phyloP scores from a whole-genome alignment of 1,140 invertebrate genomes.

The Pseudoatta argentina region DNA sequence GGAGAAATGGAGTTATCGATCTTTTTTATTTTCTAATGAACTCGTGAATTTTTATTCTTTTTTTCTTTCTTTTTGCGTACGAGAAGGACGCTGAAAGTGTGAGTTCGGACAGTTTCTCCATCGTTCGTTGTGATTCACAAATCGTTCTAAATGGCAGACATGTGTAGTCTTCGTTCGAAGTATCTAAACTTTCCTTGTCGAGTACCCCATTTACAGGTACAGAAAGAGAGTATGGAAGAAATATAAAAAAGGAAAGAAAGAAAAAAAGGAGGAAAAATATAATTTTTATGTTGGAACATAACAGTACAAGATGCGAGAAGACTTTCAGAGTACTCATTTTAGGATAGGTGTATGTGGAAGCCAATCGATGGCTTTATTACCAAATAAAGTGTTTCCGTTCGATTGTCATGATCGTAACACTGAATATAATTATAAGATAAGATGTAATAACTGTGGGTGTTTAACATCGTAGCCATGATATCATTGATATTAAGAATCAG shows the following conservation, averaged over 20 bases:
- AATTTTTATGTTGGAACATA: conserved; percentile 65
- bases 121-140: conserved; percentile 47
- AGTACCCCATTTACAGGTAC: conserved; percentile 82
- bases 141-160: conserved; percentile 36
- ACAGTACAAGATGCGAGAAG: conserved; percentile 71
- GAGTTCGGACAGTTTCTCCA: conserved; percentile 59
- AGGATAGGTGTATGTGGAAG: conserved; percentile 62
- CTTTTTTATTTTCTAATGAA: conserved; percentile 54
- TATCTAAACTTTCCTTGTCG: conserved; percentile 75
- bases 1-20: conserved; percentile 33
- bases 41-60: conserved; percentile 29
- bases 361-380: conserved; percentile 65
- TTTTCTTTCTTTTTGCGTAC: conserved; percentile 64
- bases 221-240: conserved; percentile 58
- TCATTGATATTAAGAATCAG: conserved; percentile 43
- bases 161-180: conserved; percentile 60
- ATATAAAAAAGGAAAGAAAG: neutral
- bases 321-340: conserved; percentile 70
- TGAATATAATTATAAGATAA: conserved; percentile 64
- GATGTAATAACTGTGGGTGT: conserved; percentile 72
- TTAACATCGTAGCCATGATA: conserved; percentile 66
- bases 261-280: conserved; percentile 31
- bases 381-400: conserved; percentile 70
- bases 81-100: conserved; percentile 36
- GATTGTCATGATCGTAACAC: conserved; percentile 62